These are phyloP conservation scores for Euspilapteryx auroguttella DNA, from an alignment of 2,888 invertebrate genomes.

Conservation along the genomic window DNA sequence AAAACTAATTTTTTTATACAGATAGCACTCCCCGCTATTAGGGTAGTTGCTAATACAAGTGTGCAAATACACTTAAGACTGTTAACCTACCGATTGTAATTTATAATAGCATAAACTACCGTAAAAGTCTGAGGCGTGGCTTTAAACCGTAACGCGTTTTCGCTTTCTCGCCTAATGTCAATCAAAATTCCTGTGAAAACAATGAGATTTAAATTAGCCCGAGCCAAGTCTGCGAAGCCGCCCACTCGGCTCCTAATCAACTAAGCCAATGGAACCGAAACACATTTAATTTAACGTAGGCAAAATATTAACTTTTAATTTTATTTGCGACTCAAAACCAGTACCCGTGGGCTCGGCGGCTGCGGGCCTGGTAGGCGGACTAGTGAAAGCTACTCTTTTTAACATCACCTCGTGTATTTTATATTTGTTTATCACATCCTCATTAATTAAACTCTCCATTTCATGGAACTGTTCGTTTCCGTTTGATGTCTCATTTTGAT, in stretches of 20 bases:
- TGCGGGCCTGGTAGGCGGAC: constrained; percentile 19
- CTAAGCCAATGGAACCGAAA: constrained; percentile 2
- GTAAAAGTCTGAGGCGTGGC: too few species aligned
- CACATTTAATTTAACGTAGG: constrained; percentile 1
- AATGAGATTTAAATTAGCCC: constrained; percentile 24
- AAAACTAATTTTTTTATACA: too few species aligned
- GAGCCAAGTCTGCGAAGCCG: constrained; percentile 11
- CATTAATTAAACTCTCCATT: constrained; percentile 22
- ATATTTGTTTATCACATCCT: constrained; percentile 19
- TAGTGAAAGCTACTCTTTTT: constrained; percentile 31
- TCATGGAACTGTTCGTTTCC: constrained; percentile 14
- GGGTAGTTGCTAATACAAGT: too few species aligned
- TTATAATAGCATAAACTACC: too few species aligned
- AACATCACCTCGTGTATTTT: constrained; percentile 17
- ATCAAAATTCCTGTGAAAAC: constrained; percentile 24
- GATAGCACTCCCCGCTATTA: too few species aligned
- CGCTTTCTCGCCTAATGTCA: constrained; percentile 48
- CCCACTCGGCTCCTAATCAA: not conserved
- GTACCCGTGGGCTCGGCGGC: constrained; percentile 16
- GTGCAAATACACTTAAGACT: too few species aligned
- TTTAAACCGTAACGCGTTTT: constrained; percentile 43
- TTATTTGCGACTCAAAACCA: constrained; percentile 12
- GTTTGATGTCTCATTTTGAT: constrained; percentile 1
- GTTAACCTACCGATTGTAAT: too few species aligned
- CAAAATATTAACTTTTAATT: not conserved